A percentile compares a stretch with the other conserved stretches of the same genome.
Conservation (phyloP, 2,888 invertebrate species). For the Brachypterus glaber region DNA sequence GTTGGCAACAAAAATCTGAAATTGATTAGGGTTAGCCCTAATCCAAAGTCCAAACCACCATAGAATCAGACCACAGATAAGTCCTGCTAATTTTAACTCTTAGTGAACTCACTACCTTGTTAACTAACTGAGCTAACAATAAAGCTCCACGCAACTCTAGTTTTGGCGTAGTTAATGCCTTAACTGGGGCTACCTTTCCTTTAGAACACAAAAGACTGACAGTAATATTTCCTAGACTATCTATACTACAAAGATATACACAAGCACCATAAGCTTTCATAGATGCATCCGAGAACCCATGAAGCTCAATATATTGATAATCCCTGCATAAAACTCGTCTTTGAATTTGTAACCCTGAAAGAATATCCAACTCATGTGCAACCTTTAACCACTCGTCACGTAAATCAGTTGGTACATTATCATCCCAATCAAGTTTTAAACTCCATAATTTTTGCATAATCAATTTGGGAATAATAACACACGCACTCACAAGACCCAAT, state of each 20-base stretch:
- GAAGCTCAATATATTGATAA: conserved; percentile 2
- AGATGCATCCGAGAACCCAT: conserved; percentile 10
- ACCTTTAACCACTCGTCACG: conserved; percentile 4
- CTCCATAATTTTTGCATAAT: conserved; percentile 12
- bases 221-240: conserved; percentile 1
- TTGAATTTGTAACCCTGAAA: conserved; percentile 8
- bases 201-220: conserved; percentile 16
- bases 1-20: background rate
- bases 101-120: background rate
- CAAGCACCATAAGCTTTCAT: conserved; percentile 6
- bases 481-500: conserved; percentile 10
- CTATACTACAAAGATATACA: conserved; percentile 4
- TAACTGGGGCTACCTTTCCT: background rate
- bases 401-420: conserved; percentile 10
- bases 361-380: background rate
- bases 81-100: background rate
- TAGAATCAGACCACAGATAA: background rate
- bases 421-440: conserved; percentile 9
- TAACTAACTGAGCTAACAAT: background rate
- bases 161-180: background rate
- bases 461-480: conserved; percentile 11
- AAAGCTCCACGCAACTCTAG: background rate
- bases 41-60: background rate
- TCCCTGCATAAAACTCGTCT: conserved; percentile 2
- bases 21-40: background rate